Evolutionary conservation across 2,888 invertebrate species (phyloP), one percentile per base, ranked within the genome.

Genomic region (Ormia ochracea): DNA sequence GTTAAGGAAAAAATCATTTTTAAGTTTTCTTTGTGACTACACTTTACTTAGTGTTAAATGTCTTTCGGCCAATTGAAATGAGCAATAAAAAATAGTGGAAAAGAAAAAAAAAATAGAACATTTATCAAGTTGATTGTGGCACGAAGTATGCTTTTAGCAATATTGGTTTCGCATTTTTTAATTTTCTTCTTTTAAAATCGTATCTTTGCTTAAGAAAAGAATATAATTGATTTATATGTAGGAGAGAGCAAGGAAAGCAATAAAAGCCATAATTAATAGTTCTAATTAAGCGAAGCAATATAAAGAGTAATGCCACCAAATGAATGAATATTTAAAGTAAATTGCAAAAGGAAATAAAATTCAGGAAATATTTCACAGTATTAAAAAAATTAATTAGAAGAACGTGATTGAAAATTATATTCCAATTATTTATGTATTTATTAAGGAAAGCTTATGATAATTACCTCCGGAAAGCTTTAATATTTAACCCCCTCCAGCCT

Each of bases 211-310:
- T 21, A 48, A 61, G 68, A 61, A 61, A 66, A 36, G 65, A 43
- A 54, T 38, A 56, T 63, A 78, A 78, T 78, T 69, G 73, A 73
- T 73, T 78, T 78, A 78, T 63, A 36, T 36, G 21, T n/a, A 12
- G n/a, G n/a, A 26, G 68, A 26, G 54, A 38, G 21, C 58, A 54
- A 54, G 19, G 17, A 36, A 54, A 48, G 21, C 19, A 61, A 19
- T 38, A 38, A 56, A 68, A 43, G 61, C 31, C 48, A 36, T 73
- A 73, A 68, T 73, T 73, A 78, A 68, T 66, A 68, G 50, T 50
- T 54, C 23, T 54, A 54, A 72, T 63, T 54, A 73, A 63, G 17
- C 23, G 26, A 63, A 45, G 26, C 36, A 19, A 9, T 33, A 33
- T 33, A 21, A 54, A 26, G 12, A 7, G 12, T 19, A 41, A 14